Conservation (phyloP, 1,140 invertebrate genomes). For the Bombus waltoni region DNA sequence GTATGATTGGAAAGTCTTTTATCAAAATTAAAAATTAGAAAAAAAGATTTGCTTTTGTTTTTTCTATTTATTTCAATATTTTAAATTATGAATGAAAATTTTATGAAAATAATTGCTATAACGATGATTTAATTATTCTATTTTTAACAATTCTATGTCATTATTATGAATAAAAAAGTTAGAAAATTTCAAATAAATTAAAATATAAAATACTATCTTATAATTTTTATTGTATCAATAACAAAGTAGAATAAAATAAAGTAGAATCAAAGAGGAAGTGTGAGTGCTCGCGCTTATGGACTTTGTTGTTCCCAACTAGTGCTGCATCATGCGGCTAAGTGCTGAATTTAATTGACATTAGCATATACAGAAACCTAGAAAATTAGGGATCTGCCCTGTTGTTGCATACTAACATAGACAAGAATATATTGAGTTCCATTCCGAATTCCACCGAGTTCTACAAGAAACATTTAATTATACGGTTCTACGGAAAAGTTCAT, state of each 20-base stretch:
- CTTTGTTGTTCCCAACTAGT: no score
- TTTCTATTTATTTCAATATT: background rate
- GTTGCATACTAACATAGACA: no score
- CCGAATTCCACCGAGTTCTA: no score
- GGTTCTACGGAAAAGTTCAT: no score
- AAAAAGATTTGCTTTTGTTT: background rate
- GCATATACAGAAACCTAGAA: no score
- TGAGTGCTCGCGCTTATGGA: no score
- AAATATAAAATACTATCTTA: background rate
- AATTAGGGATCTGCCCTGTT: no score
- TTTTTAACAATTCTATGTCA: background rate
- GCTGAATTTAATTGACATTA: background rate
- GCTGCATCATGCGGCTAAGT: no score
- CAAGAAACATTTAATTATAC: no score
- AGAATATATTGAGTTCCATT: no score
- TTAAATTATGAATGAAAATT: background rate
- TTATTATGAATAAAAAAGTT: background rate
- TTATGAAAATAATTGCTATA: background rate
- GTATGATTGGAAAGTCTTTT: background rate
- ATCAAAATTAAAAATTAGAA: background rate
- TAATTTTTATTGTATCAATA: background rate
- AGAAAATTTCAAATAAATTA: background rate
- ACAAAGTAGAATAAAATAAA: background rate
- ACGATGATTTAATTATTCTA: background rate
- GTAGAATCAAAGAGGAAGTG: background rate